Percentiles rank a stretch among this genome's conserved stretches.
These are phyloP conservation scores for Zaprionus capensis DNA, from an alignment of 1,140 invertebrate genomes.

Conservation along the genomic window DNA sequence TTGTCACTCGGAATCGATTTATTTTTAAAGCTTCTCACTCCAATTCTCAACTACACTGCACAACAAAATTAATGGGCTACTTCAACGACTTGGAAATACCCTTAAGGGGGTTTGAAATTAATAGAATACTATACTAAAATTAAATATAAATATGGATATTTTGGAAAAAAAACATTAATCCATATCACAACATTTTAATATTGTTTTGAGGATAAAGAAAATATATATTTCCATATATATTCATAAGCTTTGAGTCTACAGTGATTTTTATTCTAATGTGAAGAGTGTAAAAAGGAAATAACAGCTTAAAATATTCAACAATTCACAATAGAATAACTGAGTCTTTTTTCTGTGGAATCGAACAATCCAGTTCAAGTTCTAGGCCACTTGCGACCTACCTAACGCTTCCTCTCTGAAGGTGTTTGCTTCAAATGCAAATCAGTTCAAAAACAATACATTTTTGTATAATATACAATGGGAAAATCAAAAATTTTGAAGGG, in stretches of 20 bases:
- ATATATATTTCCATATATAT: too few relatives aligned
- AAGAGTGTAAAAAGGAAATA: conserved; percentile 9
- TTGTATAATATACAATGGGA: background rate
- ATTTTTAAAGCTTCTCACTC: conserved; percentile 65
- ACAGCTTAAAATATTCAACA: background rate
- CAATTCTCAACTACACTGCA: conserved; percentile 1
- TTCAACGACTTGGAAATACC: background rate
- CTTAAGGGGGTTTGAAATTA: background rate
- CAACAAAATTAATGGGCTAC: background rate
- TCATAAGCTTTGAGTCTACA: background rate
- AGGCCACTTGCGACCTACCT: conserved; percentile 57
- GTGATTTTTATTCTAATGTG: background rate
- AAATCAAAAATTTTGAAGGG: background rate
- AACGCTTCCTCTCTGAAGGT: conserved; percentile 61
- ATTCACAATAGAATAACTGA: background rate
- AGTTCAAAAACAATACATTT: background rate
- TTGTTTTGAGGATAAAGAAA: too few relatives aligned
- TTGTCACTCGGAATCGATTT: conserved; percentile 44
- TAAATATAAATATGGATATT: too few relatives aligned
- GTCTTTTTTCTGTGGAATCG: conserved; percentile 32
- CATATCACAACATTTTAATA: too few relatives aligned
- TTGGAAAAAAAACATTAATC: too few relatives aligned
- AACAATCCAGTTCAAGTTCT: conserved; percentile 68
- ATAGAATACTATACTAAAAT: too few relatives aligned
- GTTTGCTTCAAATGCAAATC: conserved; percentile 31